Percentiles rank a stretch among this genome's conserved stretches.
Evolutionary conservation across 1,140 invertebrate genomes (phyloP).

Genomic region (Drosophila subobscura): DNA sequence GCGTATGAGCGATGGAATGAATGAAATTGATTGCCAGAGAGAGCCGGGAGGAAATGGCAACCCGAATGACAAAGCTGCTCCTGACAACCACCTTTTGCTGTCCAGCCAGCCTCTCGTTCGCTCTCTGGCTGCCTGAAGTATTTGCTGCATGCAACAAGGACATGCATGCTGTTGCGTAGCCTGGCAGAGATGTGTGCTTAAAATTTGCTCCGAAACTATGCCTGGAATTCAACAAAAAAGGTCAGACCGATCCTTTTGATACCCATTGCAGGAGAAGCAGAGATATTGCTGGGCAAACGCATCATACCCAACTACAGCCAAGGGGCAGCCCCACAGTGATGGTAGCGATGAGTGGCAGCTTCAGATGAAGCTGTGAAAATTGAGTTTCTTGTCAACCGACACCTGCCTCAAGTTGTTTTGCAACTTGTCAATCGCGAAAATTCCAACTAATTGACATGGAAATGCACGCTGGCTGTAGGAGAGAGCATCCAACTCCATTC

Average conservation of each 20-base stretch:
- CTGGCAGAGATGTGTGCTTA: conserved; percentile 34
- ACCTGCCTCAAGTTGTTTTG: conserved; percentile 67
- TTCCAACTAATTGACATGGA: conserved; percentile 76
- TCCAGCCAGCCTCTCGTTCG: conserved; percentile 7
- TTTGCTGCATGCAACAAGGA: conserved; percentile 33
- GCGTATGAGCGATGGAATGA: conserved; percentile 57
- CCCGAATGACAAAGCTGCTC: conserved; percentile 34
- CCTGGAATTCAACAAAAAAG: background rate
- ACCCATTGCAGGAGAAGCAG: no score
- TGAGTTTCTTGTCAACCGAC: conserved; percentile 28
- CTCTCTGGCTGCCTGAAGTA: conserved; percentile 40
- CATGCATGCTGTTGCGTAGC: conserved; percentile 17
- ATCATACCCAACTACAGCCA: no score
- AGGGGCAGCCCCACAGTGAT: conserved; percentile 12
- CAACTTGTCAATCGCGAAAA: conserved; percentile 53
- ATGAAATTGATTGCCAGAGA: conserved; percentile 63
- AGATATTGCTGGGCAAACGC: no score
- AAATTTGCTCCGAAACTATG: conserved; percentile 21
- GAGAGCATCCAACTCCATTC: conserved; percentile 15
- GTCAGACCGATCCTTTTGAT: no score
- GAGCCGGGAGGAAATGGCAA: conserved; percentile 2
- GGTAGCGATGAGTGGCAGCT: conserved; percentile 21
- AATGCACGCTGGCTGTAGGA: conserved; percentile 30
- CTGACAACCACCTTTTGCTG: conserved; percentile 37
- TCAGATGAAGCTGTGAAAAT: conserved; percentile 4